These are phyloP conservation scores for Phallusia fumigata DNA, from an alignment of 23 tunicate species.

Conservation along the genomic window DNA sequence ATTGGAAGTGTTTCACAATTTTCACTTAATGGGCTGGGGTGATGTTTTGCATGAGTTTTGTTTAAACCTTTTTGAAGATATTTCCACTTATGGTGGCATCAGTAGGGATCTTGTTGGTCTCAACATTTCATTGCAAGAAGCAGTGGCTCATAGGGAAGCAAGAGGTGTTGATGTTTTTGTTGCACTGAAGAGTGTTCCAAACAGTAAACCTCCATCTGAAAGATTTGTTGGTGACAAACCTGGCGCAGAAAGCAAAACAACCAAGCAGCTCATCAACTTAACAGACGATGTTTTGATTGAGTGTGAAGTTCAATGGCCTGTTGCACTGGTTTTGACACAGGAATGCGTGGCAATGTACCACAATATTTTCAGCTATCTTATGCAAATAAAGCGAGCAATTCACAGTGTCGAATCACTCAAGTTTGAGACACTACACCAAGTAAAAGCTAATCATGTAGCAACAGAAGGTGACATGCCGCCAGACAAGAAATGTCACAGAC, in stretches of 20 bases:
- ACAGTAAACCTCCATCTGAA: neutral
- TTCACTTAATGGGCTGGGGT: slow-evolving; percentile 88
- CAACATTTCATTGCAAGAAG: slow-evolving; percentile 62
- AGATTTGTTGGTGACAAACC: neutral
- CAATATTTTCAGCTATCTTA: slow-evolving; percentile 44
- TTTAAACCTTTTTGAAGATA: slow-evolving; percentile 17
- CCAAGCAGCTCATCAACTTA: slow-evolving; percentile 12
- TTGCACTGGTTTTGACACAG: slow-evolving; percentile 38
- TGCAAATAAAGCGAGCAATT: slow-evolving; percentile 66
- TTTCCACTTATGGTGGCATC: slow-evolving; percentile 12
- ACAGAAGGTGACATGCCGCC: neutral
- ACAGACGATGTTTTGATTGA: slow-evolving; percentile 55
- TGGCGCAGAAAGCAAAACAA: no score
- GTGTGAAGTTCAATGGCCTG: slow-evolving; percentile 61
- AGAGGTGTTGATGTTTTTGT: slow-evolving; percentile 38
- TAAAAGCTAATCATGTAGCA: neutral
- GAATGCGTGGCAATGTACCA: slow-evolving; percentile 36
- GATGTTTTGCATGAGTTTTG: slow-evolving; percentile 75
- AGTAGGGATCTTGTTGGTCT: slow-evolving; percentile 46
- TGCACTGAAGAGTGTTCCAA: neutral
- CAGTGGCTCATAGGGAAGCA: slow-evolving; percentile 20
- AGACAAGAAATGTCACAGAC: slow-evolving; percentile 29
- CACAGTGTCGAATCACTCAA: slow-evolving; percentile 53
- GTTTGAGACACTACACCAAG: slow-evolving; percentile 34
- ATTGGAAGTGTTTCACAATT: slow-evolving; percentile 58